Conservation (phyloP, 2,888 invertebrate genomes). For the Nemoura dubitans region DNA sequence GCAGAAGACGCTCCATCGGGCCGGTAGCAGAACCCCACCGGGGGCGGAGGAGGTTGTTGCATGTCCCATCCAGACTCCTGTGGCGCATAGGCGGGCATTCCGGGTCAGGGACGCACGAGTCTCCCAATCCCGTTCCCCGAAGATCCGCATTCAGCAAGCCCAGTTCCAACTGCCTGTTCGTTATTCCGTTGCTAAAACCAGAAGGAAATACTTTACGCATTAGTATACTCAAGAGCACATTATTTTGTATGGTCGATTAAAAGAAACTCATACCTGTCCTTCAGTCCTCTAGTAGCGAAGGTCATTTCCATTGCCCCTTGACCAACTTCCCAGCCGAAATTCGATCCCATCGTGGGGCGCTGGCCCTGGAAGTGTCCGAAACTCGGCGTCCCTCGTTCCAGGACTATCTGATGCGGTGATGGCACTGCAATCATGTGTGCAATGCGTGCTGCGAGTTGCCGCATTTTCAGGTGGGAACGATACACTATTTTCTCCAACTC, state of each 20-base stretch:
- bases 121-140: slow-evolving; percentile 35
- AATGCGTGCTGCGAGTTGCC: slow-evolving; percentile 59
- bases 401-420: slow-evolving; percentile 58
- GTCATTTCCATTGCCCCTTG: slow-evolving; percentile 64
- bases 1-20: slow-evolving; percentile 71
- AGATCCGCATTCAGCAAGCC: slow-evolving; percentile 36
- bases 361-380: slow-evolving; percentile 61
- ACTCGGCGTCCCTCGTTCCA: slow-evolving; percentile 59
- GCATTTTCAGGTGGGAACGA: slow-evolving; percentile 55
- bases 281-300: slow-evolving; percentile 63
- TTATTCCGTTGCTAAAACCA: slow-evolving; percentile 40
- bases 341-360: slow-evolving; percentile 57
- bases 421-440: slow-evolving; percentile 56
- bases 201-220: slow-evolving; percentile 55
- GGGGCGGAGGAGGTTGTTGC: slow-evolving; percentile 77
- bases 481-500: slow-evolving; percentile 2
- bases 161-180: slow-evolving; percentile 30
- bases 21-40: slow-evolving; percentile 77
- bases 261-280: slow-evolving; percentile 58
- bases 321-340: slow-evolving; percentile 60
- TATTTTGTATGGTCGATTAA: not conserved
- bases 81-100: slow-evolving; percentile 62
- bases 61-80: slow-evolving; percentile 80
- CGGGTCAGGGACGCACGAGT: slow-evolving; percentile 48
- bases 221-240: not conserved